A percentile compares a stretch with the other conserved stretches of the same genome.
Evolutionary conservation across 2,797 vertebrate genomes (phyloP).

Genomic region (Naso thynnoides): DNA sequence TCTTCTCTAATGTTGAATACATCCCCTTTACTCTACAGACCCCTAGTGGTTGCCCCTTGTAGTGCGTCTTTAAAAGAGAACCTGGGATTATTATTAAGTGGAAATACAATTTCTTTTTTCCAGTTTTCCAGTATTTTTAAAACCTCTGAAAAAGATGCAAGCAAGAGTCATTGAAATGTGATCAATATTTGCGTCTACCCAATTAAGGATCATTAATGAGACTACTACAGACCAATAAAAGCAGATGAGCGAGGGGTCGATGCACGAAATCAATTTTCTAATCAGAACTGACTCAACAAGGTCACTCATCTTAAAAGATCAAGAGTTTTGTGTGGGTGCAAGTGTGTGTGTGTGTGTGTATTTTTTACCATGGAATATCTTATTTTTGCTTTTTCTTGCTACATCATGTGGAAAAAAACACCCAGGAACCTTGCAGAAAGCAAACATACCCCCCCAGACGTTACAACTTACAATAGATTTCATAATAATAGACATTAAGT

Average conservation of each 20-base stretch:
- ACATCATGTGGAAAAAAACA: constrained; percentile 15
- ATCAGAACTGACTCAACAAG: constrained; percentile 20
- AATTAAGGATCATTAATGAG: not conserved
- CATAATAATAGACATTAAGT: not conserved
- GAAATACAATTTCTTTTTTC: not conserved
- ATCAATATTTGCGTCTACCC: not conserved
- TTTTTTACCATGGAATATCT: constrained; percentile 30
- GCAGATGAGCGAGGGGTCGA: constrained; percentile 28
- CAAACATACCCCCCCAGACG: not conserved
- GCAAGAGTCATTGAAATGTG: not conserved
- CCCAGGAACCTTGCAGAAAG: no score
- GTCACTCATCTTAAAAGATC: constrained; percentile 1
- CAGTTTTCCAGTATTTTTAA: not conserved
- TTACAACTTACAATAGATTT: not conserved
- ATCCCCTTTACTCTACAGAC: constrained; percentile 72
- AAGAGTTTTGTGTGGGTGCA: constrained; percentile 2
- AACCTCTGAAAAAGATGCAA: not conserved
- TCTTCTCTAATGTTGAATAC: not conserved
- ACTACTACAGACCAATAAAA: not conserved
- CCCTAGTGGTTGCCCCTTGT: constrained; percentile 66
- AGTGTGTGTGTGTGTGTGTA: not conserved
- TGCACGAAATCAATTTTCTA: constrained; percentile 32
- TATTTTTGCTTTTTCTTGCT: constrained; percentile 11
- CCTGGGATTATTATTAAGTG: not conserved
- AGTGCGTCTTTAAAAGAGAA: constrained; percentile 48